phyloP scores from a whole-genome alignment of 2,113 vertebrate genomes.

The Numida meleagris region DNA sequence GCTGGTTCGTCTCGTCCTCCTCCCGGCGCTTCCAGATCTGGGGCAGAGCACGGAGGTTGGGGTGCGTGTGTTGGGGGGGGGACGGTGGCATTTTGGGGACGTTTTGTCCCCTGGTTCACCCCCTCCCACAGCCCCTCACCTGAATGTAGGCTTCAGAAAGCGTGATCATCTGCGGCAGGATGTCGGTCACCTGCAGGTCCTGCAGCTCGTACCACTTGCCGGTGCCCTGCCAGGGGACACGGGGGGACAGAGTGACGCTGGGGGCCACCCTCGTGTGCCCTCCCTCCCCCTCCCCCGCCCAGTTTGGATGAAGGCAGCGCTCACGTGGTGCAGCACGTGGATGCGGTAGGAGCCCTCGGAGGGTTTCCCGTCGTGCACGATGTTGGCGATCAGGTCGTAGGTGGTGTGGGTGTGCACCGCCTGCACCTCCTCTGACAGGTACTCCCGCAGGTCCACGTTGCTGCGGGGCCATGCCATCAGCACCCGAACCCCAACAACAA shows the following conservation, averaged over 20 bases:
- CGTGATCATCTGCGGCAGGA: conserved; percentile 98
- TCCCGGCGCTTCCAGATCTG: conserved; percentile 92
- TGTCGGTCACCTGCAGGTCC: conserved; percentile 95
- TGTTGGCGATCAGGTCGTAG: conserved; percentile 92
- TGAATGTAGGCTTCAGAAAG: conserved; percentile 97
- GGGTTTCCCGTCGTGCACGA: conserved; percentile 95
- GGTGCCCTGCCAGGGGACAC: conserved; percentile 80
- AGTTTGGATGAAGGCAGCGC: conserved; percentile 50
- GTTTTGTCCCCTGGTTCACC: too few species aligned
- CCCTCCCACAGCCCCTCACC: conserved; percentile 63
- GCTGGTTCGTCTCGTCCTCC: conserved; percentile 83
- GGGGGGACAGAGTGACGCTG: fast-evolving
- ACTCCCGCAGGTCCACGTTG: conserved; percentile 93
- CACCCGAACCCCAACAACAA: too few species aligned
- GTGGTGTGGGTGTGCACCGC: conserved; percentile 87
- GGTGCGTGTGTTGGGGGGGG: too few species aligned
- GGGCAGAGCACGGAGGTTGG: too few species aligned
- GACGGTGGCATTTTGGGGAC: too few species aligned
- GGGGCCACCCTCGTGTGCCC: fast-evolving
- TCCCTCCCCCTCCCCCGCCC: fast-evolving
- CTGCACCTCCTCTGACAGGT: conserved; percentile 92
- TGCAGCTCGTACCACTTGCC: conserved; percentile 99
- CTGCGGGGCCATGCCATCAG: too few species aligned
- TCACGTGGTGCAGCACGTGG: conserved; percentile 94
- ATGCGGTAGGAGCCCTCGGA: conserved; percentile 93